Evolutionary conservation across 2,888 invertebrate species (phyloP), one percentile per base, ranked within the genome.

Genomic region (Nineta flava): DNA sequence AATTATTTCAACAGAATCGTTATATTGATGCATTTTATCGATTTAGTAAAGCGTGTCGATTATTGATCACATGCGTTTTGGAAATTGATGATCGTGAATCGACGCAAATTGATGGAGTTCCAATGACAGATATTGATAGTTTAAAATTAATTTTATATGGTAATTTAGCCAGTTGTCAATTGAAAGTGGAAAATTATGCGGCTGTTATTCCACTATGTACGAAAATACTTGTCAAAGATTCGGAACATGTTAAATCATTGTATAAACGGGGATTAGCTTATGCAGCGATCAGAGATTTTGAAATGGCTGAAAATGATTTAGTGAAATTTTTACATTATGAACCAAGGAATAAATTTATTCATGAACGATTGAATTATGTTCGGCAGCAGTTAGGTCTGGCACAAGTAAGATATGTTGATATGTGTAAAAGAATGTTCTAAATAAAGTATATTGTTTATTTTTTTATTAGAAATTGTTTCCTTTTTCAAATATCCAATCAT

Each of bases 81-180:
- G 57, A 64, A 47, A 65, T 67, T 41, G 60, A 75, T 53, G 60
- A 75, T 53, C 61, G 63, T 46, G 67, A 68, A 1, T 68, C 74
- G 4, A 68, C 71, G n/a, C 61, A 65, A 7, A 65, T 78, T 7
- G 72, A 73, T 41, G 70, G 70, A 2, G 66, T 76, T 26, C 59
- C 62, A 31, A 58, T 71, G 1, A 62, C 68, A 9, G 72, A 76
- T 50, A 69, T 85, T 54, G 62, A 74, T 35, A 66, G 68, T 48
- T 63, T 85, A 9, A 77, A 83, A 62, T 66, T 77, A 9, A 78
- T 76, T 56, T 68, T 90, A 9, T 86, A 83, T 61, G 83, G 85
- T 56, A 93, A 93, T 65, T 69, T 92, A 61, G 85, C 90, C 0
- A 82, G 83, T 44, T 88, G 90, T 61, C 83, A 88, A 57, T 70